Evolutionary conservation across 2,888 invertebrate genomes (phyloP).

Genomic region (Drosophila merina): DNA sequence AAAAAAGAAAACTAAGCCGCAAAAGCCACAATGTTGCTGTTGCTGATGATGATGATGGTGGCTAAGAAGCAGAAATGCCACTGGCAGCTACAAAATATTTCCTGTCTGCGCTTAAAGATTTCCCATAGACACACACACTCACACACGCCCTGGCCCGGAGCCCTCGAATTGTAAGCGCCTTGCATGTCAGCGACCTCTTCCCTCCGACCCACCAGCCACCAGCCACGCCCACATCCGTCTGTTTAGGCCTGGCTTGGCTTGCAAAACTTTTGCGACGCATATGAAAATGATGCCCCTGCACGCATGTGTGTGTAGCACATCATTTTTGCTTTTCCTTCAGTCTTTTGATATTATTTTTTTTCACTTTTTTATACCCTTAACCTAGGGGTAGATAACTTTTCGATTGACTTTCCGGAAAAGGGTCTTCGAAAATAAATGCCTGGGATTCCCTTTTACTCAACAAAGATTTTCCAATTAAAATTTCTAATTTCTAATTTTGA

Average conservation of each 20-base stretch:
- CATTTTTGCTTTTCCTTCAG: conserved; percentile 47
- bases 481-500: too few species aligned
- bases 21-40: conserved; percentile 58
- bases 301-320: conserved; percentile 55
- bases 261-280: conserved; percentile 62
- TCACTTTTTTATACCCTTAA: conserved; percentile 45
- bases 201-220: neutral
- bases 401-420: neutral
- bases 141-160: conserved; percentile 30
- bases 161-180: conserved; percentile 73
- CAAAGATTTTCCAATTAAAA: too few species aligned
- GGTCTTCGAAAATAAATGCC: neutral
- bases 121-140: conserved; percentile 65
- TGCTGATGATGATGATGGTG: conserved; percentile 33
- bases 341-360: conserved; percentile 56
- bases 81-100: conserved; percentile 60
- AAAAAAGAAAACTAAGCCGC: conserved; percentile 53
- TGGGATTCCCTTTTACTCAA: too few species aligned
- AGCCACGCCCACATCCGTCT: conserved; percentile 42
- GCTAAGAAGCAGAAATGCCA: conserved; percentile 35
- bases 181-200: conserved; percentile 71
- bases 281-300: conserved; percentile 70
- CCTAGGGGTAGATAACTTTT: neutral
- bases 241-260: conserved; percentile 41
- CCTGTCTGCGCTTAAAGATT: conserved; percentile 77